Base-by-base conservation (phyloP, 2,888 invertebrate species). In the Archips xylosteana region DNA sequence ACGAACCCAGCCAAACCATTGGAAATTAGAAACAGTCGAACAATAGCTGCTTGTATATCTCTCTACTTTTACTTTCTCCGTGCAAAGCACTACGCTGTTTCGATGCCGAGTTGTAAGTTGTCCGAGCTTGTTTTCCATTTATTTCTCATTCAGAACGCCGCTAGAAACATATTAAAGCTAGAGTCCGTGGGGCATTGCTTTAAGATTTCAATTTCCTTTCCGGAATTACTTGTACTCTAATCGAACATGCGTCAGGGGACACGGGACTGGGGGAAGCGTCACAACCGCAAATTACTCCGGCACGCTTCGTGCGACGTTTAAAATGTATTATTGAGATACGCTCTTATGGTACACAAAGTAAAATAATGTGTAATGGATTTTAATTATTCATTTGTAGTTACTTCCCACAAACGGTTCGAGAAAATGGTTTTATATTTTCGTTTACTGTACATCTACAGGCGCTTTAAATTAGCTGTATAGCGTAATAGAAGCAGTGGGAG, bases 191-290 rank as follows among this genome's bases (percentile, higher is more conserved):
- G 89, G 93, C 90, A 92, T 92, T 92, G 91, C 93, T 89, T 89
- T 91, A 92, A 94, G 93, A 94, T 94, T 94, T 94, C 94, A 94
- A 94, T 94, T 94, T 94, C 94, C 94, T 92, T 93, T 89, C 89
- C 90, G 92, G 91, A 94, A 94, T 94, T 94, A 94, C 93, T 92
- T 90, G 92, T 89, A 86, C 89, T 92, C 90, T 93, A 94, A 94
- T 94, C 93, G 94, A 93, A 92, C 94, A 91, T 90, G 92, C 92
- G 92, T 92, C 90, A 86, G 86, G 92, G 91, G 89, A 90, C 85
- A 79, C 79, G 82, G 79, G 82, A 73, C 77, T 75, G 77, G 82
- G 76, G 82, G 82, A 84, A 77, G 84, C 85, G 87, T 87, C 87
- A 83, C 87, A 84, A 86, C 92, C 92, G 89, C 92, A 92, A 94